Conservation (phyloP, 2,113 vertebrate genomes). For the Nestor notabilis region DNA sequence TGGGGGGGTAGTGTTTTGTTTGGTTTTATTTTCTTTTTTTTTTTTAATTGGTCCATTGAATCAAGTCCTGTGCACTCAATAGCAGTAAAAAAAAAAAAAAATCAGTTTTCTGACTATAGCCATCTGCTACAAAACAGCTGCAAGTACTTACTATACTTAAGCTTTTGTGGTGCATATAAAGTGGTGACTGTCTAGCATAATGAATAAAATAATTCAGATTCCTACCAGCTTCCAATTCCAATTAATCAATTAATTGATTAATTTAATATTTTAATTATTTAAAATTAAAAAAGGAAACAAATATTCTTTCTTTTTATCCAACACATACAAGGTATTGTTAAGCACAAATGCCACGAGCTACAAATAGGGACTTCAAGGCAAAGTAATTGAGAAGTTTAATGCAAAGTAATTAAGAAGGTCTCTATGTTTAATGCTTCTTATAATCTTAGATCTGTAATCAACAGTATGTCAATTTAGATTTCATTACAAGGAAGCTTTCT, state of each 20-base stretch:
- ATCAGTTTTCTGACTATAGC: not conserved
- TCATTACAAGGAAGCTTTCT: not conserved
- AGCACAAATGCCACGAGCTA: not conserved
- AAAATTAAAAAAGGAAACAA: not conserved
- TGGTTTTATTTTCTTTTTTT: not conserved
- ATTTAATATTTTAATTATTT: not conserved
- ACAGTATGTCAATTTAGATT: not conserved
- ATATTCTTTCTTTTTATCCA: not conserved
- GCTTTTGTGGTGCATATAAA: slow-evolving; percentile 9
- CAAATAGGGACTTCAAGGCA: not conserved
- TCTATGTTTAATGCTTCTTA: not conserved
- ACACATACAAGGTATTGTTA: not conserved
- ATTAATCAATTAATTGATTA: not conserved
- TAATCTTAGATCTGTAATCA: not conserved
- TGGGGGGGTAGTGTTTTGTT: not conserved
- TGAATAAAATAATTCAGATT: not conserved
- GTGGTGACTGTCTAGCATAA: not conserved
- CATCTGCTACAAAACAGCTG: slow-evolving; percentile 60
- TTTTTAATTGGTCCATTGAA: not conserved
- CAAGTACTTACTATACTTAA: slow-evolving; percentile 27
- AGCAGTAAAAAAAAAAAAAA: not conserved
- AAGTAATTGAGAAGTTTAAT: not conserved
- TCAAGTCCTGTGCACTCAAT: not conserved
- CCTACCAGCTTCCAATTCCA: not conserved
- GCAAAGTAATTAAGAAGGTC: not conserved